Base-by-base conservation (phyloP, 2,888 invertebrate genomes). In the Oeneis ivallda region DNA sequence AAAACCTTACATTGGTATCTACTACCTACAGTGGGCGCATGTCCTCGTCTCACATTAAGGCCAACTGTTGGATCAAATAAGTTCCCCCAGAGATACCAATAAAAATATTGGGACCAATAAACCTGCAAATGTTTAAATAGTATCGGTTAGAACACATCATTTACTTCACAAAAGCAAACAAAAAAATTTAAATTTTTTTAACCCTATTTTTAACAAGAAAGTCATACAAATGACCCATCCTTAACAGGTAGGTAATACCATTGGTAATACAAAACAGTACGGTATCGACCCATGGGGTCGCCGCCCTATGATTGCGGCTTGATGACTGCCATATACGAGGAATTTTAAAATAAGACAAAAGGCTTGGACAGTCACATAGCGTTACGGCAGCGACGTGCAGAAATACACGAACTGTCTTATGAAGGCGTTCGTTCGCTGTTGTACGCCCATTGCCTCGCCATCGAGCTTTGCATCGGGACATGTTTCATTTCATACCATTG, bases 271-370 rank as follows among this genome's bases (percentile, higher is more conserved):
- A 63, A 47, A 62, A 67, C 34, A 39, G 61, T 34, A 58, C n/a
- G 54, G 6, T 85, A 88, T 83, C 87, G 80, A 75, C 71, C 74
- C 71, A 62, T 69, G 74, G 76, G 88, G 84, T 89, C 87, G 80
- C 79, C 78, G 86, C 75, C 83, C 88, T 82, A 85, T 87, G 88
- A 87, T 87, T 87, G 62, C 54, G 17, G 43, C 76, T 82, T 77
- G 76, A 76, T 77, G 77, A 71, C 70, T 52, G 17, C 53, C 32
- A 64, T 66, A 64, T 66, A 66, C 47, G 57, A 65, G 66, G 67
- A 50, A 72, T 66, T 68, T 65, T 64, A 67, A 67, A 69, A 59
- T 47, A 70, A 65, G 45, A 43, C 59, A 53, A 47, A 47, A 47
- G 17, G 9, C 8, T 47, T 47, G 47, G 47, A 47, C 15, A 47